Base-by-base conservation (phyloP, 2,797 vertebrate species). In the Leuciscus waleckii region DNA sequence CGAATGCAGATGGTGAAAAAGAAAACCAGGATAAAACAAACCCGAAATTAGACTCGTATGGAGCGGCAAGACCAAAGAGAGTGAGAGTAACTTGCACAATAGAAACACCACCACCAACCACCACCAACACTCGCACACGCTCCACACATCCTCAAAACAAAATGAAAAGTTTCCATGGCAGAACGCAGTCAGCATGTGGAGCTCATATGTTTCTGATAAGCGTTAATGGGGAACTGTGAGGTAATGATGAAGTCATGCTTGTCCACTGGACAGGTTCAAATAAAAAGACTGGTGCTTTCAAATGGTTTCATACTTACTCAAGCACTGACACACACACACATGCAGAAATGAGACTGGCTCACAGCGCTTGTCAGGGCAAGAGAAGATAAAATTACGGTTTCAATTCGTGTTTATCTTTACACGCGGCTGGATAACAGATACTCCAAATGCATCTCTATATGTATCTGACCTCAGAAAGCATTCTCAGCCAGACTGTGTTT, bases 161-260 rank as follows among this genome's bases (percentile, higher is more conserved):
- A 93, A 92, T 92, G 88, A 87, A 87, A 91, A 91, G 85, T 92
- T 85, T 88, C 78, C 86, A 92, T 88, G 91, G 89, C 90, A 90
- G 89, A 88, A 89, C 86, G 90, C 87, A 87, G 88, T 92, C 90
- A 92, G 85, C 90, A 89, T 90, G 84, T 88, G 83, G 76, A 76
- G 91, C 88, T 90, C 94, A 95, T 92, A 91, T 94, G 93, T 92
- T 95, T 95, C 89, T 92, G 92, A 95, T 95, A 92, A 94, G 92
- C 91, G 82, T 79, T 79, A 92, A 92, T 92, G 90, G 92, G 92
- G 90, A 86, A 21, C 88, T 77, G 89, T 94, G 93, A 94, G 92
- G 93, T 95, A 93, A 95, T 91, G 90, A 93, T 94, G 94, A 94
- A 91, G 94, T 95, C 94, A 95, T 93, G 90, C 88, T 89, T 91